A percentile compares a stretch with the other conserved stretches of the same genome.
Conservation (phyloP, 2,888 invertebrate genomes). For the Caenorhabditis becei region DNA sequence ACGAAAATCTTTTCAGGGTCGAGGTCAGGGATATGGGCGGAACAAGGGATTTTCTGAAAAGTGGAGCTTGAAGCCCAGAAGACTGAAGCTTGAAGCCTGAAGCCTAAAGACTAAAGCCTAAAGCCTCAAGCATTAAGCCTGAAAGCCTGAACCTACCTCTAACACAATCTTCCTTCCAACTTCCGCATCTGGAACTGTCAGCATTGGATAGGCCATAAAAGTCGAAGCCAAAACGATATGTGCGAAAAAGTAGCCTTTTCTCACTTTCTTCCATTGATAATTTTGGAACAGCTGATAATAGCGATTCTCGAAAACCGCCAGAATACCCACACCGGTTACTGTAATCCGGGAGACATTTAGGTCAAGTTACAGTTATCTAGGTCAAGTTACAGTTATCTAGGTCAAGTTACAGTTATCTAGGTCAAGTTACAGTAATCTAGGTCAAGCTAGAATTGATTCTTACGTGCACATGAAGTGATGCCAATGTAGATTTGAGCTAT, state of each 20-base stretch:
- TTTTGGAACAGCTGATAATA: background rate
- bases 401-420: too few relatives aligned
- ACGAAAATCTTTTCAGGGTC: background rate
- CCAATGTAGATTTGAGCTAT: too few relatives aligned
- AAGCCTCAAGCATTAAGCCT: background rate
- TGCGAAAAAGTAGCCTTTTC: background rate
- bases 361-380: too few relatives aligned
- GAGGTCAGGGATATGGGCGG: background rate
- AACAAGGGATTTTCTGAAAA: background rate
- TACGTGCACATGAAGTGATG: background rate
- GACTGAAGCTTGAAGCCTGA: too few relatives aligned
- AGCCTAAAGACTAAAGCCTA: too few relatives aligned
- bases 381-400: too few relatives aligned
- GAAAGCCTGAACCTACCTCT: background rate
- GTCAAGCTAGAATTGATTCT: too few relatives aligned
- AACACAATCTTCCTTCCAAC: background rate
- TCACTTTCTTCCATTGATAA: background rate
- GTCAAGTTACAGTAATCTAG: too few relatives aligned
- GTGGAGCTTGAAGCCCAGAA: too few relatives aligned
- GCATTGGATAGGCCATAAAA: background rate
- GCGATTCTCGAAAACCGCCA: slow-evolving; percentile 3
- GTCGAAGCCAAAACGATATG: background rate
- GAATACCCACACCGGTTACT: background rate
- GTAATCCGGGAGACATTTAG: too few relatives aligned
- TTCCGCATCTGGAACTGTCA: background rate